These are phyloP conservation scores for Acanthosepion lycidas DNA, from an alignment of 2,888 invertebrate species.

Conservation along the genomic window DNA sequence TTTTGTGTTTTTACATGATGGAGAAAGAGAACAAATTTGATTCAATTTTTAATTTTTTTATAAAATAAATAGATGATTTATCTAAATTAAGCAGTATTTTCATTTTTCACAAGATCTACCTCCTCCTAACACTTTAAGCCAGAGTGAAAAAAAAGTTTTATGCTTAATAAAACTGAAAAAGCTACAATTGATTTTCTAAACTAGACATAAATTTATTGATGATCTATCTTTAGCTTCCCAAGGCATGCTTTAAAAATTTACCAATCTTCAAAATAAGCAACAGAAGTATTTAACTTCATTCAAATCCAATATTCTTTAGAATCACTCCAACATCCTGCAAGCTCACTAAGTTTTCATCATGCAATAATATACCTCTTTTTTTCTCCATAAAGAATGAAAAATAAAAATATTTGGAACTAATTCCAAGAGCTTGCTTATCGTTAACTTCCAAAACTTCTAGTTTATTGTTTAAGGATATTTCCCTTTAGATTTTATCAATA, in stretches of 20 bases:
- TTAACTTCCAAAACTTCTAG: no score
- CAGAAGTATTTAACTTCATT: not conserved
- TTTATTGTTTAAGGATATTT: no score
- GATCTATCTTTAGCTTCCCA: no score
- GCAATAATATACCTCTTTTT: no score
- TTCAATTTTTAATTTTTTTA: not conserved
- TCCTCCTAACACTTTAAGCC: not conserved
- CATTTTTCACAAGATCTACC: not conserved
- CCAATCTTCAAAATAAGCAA: not conserved
- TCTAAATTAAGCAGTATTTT: not conserved
- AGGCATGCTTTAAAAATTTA: not conserved
- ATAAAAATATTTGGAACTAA: no score
- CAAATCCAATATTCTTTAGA: no score
- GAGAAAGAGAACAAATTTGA: not conserved
- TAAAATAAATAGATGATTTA: not conserved
- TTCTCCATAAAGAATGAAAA: no score
- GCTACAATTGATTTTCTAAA: not conserved
- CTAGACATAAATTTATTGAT: not conserved
- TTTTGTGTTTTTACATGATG: not conserved
- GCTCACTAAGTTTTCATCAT: no score
- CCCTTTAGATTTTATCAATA: no score
- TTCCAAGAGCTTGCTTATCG: no score
- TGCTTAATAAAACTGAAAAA: not conserved
- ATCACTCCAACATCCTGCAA: no score
- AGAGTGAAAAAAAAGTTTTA: not conserved